Evolutionary conservation across 2,797 vertebrate genomes (phyloP).

Genomic region (Lemur catta): DNA sequence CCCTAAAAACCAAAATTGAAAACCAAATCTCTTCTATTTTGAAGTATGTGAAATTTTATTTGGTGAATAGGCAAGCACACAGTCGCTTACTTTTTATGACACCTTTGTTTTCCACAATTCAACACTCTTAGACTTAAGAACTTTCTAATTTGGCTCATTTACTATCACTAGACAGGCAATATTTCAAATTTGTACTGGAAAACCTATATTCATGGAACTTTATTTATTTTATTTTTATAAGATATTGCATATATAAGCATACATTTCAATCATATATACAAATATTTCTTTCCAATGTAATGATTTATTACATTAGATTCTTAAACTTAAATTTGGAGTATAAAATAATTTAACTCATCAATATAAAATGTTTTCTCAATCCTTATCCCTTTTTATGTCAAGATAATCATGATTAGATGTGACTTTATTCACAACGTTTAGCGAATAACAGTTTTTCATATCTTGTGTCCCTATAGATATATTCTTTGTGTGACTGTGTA

Average conservation of each 20-base stretch:
- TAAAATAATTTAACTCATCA: conserved; percentile 12
- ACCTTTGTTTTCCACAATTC: not conserved
- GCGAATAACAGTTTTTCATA: conserved; percentile 41
- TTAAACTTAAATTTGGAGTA: not conserved
- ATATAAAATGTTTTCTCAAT: not conserved
- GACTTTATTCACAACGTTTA: conserved; percentile 27
- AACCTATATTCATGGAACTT: not conserved
- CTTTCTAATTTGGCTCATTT: not conserved
- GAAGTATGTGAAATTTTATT: not conserved
- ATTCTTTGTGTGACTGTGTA: conserved; percentile 29
- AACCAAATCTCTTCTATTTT: not conserved
- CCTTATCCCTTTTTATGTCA: not conserved
- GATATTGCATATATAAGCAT: not conserved
- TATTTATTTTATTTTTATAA: conserved; percentile 18
- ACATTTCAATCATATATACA: not conserved
- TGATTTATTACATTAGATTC: conserved; percentile 10
- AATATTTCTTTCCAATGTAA: conserved; percentile 17
- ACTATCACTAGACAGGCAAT: not conserved
- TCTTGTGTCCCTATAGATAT: not conserved
- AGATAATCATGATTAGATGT: conserved; percentile 24
- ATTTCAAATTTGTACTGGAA: not conserved
- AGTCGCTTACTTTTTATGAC: not conserved
- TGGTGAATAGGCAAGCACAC: not conserved
- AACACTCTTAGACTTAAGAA: not conserved
- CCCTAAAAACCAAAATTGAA: conserved; percentile 13